Evolutionary conservation across 2,113 vertebrate genomes (phyloP).

Genomic region (Falco punctatus): DNA sequence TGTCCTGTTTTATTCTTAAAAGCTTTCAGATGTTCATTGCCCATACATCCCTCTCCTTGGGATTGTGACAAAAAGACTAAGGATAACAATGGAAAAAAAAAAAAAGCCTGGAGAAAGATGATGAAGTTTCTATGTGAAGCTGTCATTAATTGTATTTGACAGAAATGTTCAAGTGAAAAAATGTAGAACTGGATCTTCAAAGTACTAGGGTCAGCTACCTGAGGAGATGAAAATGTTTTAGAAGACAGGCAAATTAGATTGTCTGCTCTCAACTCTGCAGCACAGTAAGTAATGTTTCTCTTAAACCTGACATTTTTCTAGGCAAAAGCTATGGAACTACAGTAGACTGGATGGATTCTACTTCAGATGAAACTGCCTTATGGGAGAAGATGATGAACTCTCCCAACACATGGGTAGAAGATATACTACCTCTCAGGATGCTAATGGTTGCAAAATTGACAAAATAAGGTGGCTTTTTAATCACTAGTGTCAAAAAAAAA

Average conservation of each 20-base stretch:
- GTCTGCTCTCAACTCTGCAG: neutral
- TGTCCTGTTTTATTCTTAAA: neutral
- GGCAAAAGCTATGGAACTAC: constrained; percentile 88
- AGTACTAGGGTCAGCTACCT: neutral
- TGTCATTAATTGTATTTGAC: neutral
- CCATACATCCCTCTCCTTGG: neutral
- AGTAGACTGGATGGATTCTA: constrained; percentile 96
- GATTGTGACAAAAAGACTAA: neutral
- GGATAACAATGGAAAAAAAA: neutral
- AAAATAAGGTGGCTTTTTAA: constrained; percentile 71
- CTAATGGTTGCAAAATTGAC: constrained; percentile 82
- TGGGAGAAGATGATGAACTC: constrained; percentile 90
- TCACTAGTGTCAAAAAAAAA: neutral
- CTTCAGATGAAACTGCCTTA: constrained; percentile 79
- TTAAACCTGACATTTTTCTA: constrained; percentile 44
- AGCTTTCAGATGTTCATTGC: neutral
- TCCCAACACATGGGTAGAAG: constrained; percentile 88
- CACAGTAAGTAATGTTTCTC: neutral
- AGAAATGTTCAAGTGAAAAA: neutral
- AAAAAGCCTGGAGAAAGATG: neutral
- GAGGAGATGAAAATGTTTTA: neutral
- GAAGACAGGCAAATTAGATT: neutral
- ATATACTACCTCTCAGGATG: constrained; percentile 88
- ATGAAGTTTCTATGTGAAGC: neutral
- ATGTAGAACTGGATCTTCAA: neutral